Conservation (phyloP, 1,140 invertebrate species). For the Atta colombica region DNA sequence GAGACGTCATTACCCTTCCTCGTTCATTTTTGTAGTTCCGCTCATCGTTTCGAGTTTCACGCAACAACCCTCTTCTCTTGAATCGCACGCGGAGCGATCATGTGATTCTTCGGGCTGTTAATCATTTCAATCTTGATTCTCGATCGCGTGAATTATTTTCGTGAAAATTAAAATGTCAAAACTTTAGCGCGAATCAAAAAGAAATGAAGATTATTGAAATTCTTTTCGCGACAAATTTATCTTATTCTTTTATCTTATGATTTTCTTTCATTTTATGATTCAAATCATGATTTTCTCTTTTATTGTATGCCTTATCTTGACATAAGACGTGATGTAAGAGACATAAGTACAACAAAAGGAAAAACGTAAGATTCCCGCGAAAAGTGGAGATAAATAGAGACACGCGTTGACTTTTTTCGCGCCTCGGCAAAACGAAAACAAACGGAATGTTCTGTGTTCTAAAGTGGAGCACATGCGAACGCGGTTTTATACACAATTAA, state of each 20-base stretch:
- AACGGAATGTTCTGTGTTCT: not conserved
- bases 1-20: not conserved
- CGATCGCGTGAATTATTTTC: not conserved
- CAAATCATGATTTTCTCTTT: no score
- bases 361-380: not conserved
- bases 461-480: not conserved
- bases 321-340: not conserved
- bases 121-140: not conserved
- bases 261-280: not conserved
- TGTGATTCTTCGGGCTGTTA: not conserved
- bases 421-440: not conserved
- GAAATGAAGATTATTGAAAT: not conserved
- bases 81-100: slow-evolving; percentile 13
- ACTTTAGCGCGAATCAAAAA: not conserved
- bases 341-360: not conserved
- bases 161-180: not conserved
- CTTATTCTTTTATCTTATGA: not conserved
- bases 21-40: not conserved
- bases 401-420: not conserved
- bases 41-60: not conserved
- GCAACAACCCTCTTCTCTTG: not conserved
- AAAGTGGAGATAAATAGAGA: not conserved
- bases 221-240: no score
- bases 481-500: not conserved
- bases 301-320: not conserved